Evolutionary conservation across 2,797 vertebrate genomes (phyloP), one percentile per base, ranked within the genome.

Genomic region (Enteromius argenteus): DNA sequence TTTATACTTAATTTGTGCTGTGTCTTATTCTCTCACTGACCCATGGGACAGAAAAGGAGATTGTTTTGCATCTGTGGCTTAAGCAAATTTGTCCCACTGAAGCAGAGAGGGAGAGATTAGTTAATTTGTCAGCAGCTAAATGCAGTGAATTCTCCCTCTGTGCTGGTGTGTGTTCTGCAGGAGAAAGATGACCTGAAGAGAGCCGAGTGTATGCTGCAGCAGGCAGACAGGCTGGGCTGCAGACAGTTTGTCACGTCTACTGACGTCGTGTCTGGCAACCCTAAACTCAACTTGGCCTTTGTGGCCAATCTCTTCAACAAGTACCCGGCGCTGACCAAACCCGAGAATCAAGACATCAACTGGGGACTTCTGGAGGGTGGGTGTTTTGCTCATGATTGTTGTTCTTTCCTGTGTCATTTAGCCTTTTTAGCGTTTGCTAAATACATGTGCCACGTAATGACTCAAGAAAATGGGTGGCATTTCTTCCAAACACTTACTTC

Each of bases 281-380:
- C 97, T 15, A 99, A 99, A 88, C 94, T 99, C 87, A 99, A 99
- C 88, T 88, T 99, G 94, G 98, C 98, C 53, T 99, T 99, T 0
- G 97, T 99, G 46, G 98, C 98, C 77, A 99, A 97, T 80, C 94
- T 99, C 81, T 99, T 99, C 93, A 99, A 98, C 95, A 99, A 98
- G 89, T 96, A 98, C 90, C 98, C 98, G 0, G 96, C 97, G 4
- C 95, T 99, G 84, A 97, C 95, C 85, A 99, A 98, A 92, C 98
- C 97, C 14, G 97, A 96, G 88, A 96, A 97, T 92, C 96, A 98
- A 81, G 98, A 99, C 81, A 96, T 98, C 66, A 96, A 95, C 87
- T 97, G 96, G 96, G 96, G 94, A 23, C 92, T 96, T 7, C 90
- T 99, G 82, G 95, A 96, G 93, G 96, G 98, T 99, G 89, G 95